These are phyloP conservation scores for Indicator maculatus DNA, from an alignment of 2,113 vertebrate species.

Conservation along the genomic window DNA sequence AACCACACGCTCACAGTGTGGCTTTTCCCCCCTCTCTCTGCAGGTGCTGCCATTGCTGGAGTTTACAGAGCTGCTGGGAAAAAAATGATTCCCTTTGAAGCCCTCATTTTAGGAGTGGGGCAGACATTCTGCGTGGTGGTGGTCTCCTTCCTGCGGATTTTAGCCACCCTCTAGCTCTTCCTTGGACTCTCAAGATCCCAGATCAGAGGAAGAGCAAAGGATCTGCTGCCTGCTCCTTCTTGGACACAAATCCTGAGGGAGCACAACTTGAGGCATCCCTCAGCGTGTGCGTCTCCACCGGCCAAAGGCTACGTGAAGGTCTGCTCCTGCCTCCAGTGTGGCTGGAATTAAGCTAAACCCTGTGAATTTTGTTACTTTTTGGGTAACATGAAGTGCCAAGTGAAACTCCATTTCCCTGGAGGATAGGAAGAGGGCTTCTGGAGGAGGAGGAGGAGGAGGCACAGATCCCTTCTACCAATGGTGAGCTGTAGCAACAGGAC, in stretches of 20 bases:
- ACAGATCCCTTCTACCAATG: not conserved
- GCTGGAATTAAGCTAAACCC: not conserved
- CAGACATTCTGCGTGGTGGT: conserved; percentile 92
- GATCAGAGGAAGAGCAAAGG: not conserved
- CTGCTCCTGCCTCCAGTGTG: not conserved
- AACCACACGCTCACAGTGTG: accelerated
- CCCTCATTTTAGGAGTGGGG: conserved; percentile 90
- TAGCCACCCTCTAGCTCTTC: conserved; percentile 89
- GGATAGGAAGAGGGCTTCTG: not conserved
- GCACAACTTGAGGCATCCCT: accelerated
- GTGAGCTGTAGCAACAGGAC: not conserved
- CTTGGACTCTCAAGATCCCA: not conserved
- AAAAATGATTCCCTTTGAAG: conserved; percentile 92
- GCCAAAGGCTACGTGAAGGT: not conserved
- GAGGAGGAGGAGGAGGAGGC: not conserved
- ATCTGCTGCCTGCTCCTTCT: not conserved
- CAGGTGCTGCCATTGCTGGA: conserved; percentile 95
- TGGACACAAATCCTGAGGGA: not conserved
- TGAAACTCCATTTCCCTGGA: not conserved
- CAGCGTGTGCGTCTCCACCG: accelerated
- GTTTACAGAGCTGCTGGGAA: conserved; percentile 96
- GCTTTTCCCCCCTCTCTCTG: not conserved
- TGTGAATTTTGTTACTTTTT: conserved; percentile 27
- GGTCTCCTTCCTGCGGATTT: conserved; percentile 90
- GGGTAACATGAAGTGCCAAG: conserved; percentile 69